A percentile compares a stretch with the other conserved stretches of the same genome.
Conservation (phyloP, 2,113 vertebrate species). For the Seriola aureovittata region DNA sequence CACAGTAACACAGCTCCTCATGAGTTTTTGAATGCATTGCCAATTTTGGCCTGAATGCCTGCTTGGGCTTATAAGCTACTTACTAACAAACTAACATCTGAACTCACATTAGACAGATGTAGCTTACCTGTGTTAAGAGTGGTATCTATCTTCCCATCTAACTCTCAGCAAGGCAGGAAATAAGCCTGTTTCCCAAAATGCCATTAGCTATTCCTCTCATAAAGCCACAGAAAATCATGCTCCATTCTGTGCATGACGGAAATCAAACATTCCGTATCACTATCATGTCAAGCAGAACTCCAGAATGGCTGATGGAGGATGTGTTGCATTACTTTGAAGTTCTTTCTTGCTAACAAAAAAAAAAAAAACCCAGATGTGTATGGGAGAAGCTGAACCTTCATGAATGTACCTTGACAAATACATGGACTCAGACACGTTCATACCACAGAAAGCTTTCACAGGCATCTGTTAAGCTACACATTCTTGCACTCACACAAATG, state of each 20-base stretch:
- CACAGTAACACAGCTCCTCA: not conserved
- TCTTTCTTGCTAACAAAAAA: constrained; percentile 35
- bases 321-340: constrained; percentile 55
- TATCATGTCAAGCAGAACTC: constrained; percentile 32
- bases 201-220: not conserved
- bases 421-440: constrained; percentile 36
- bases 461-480: constrained; percentile 23
- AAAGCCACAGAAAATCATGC: constrained; percentile 4
- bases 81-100: not conserved
- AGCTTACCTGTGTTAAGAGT: not conserved
- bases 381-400: constrained; percentile 25
- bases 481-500: constrained; percentile 4
- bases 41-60: not conserved
- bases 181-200: not conserved
- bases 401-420: constrained; percentile 25
- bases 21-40: not conserved
- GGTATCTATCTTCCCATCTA: not conserved
- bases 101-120: not conserved
- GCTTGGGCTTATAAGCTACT: not conserved
- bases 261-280: constrained; percentile 20
- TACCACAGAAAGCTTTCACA: constrained; percentile 31
- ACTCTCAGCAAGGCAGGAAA: constrained; percentile 10
- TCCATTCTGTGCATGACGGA: not conserved
- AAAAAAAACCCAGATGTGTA: constrained; percentile 62
- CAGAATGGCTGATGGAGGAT: constrained; percentile 36